Base-by-base conservation (phyloP, 92 coral and sea anemone genomes). In the Epizoanthus scotinus region DNA sequence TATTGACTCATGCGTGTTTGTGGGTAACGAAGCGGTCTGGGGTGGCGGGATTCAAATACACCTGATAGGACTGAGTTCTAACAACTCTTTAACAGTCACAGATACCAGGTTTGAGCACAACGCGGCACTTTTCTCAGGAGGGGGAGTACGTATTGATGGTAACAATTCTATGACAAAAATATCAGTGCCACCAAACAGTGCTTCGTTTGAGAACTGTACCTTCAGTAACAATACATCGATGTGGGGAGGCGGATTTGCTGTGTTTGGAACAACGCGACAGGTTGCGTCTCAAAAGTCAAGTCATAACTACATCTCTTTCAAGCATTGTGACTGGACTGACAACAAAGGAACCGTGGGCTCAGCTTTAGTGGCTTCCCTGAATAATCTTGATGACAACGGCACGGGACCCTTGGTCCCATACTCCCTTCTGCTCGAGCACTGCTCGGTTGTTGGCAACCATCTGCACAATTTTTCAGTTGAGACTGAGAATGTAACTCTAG, bases 341-440 rank as follows among this genome's bases (percentile, higher is more conserved):
- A 95, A 95, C 79, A n/a, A 19, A 17, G 98, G 94, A 64, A 88
- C 84, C 2, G 73, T 95, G 5, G 98, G 98, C 55, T 91, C 98
- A 26, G 98, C 95, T 56, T 60, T 95, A 31, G 90, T 83, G 6
- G 79, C 90, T 18, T 86, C 82, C 49, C 83, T 95, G 64, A 79
- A 83, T 67, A 93, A 95, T 67, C 71, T 79, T 3, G 93, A 93
- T 78, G 89, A 82, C 50, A 91, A 92, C 80, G 92, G 85, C 27
- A 78, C 93, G 42, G 98, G 97, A 17, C 90, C 92, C 25, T 83
- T 86, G 70, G 71, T 82, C 6, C 93, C 98, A 15, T 88, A 57
- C 38, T 78, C 70, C 31, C 52, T 95, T 13, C 44, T 66, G 61
- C 77, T 95, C 38, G 88, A 84, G 21, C 81, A 83, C 81, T 87